Evolutionary conservation across 2,113 vertebrate species (phyloP), one percentile per base, ranked within the genome.

Genomic region (Catagonus wagneri): DNA sequence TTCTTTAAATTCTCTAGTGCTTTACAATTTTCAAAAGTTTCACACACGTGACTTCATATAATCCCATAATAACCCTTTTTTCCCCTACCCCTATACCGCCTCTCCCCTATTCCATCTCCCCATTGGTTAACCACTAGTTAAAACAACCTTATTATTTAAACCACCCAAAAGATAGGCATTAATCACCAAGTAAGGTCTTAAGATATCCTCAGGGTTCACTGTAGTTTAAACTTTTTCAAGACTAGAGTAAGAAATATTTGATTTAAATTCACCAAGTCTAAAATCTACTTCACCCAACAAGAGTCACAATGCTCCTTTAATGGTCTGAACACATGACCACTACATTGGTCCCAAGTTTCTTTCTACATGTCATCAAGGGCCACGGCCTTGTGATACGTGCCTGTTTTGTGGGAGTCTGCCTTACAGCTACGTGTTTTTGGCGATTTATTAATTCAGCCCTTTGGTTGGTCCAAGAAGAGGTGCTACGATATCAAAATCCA

Each of bases 181-280:
- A 61, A 92, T 83, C 69, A 92, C 44, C 75, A 92, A 63, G 54
- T 39, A 89, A 83, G 69, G 17, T 93, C 74, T 94, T 87, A 63
- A 89, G 72, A 89, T 83, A 68, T 19, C 83, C 78, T 95, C 54
- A 54, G 22, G 78, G 52, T 60, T 89, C 89, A 89, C 22, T 50
- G 4, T 72, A 84, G 83, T 91, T 94, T 13, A 89, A 29, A 63
- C 29, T 36, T 83, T 75, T 75, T 94, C 16, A 20, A 54, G 32
- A 17, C 8, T 68, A 86, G 95, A 95, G 50, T 32, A 54, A 89
- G n/a, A 69, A 87, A 89, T 34, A 75, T 86, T 91, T 79, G 1
- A 79, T 66, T 89, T 94, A 75, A 89, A 60, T 84, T 96, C 69
- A 75, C 50, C 32, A 76, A 65, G 75, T 87, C 94, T 83, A 76